Evolutionary conservation across 1,140 invertebrate species (phyloP).

Genomic region (Lepidurus packardi): DNA sequence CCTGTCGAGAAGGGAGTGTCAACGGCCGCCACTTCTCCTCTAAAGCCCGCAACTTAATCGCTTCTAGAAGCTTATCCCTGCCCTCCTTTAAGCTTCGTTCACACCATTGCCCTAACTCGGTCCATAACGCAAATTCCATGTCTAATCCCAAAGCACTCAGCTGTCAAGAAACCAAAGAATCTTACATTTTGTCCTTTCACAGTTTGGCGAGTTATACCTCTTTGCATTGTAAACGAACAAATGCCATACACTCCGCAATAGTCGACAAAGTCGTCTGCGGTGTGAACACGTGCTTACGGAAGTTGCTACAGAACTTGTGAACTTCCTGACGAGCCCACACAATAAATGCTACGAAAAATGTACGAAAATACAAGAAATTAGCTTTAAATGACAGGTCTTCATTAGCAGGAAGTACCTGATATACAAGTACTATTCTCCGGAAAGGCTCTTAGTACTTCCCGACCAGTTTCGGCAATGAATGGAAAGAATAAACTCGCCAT

Average conservation of each 20-base stretch:
- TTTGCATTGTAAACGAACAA: conserved; percentile 67
- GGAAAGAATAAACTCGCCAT: conserved; percentile 81
- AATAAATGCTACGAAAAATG: conserved; percentile 62
- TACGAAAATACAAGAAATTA: conserved; percentile 34
- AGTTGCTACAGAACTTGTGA: conserved; percentile 67
- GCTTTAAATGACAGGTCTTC: no score
- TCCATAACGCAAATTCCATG: conserved; percentile 75
- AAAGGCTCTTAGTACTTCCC: conserved; percentile 78
- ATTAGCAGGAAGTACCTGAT: conserved; percentile 51
- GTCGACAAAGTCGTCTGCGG: conserved; percentile 76
- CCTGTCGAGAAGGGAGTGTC: conserved; percentile 56
- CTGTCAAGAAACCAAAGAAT: conserved; percentile 44
- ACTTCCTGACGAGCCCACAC: conserved; percentile 88
- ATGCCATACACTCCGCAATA: conserved; percentile 78
- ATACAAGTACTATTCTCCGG: conserved; percentile 63
- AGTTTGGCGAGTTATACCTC: conserved; percentile 48
- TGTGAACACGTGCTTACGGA: conserved; percentile 86
- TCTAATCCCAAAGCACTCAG: conserved; percentile 67
- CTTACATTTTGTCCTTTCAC: conserved; percentile 37
- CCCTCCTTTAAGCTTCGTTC: conserved; percentile 57
- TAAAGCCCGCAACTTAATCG: conserved; percentile 58
- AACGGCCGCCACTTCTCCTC: conserved; percentile 68
- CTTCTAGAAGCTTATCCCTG: conserved; percentile 67
- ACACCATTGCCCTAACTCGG: conserved; percentile 63
- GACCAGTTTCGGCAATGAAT: conserved; percentile 76